Base-by-base conservation (phyloP, 2,888 invertebrate genomes). In the Chrysopilus asiliformis region DNA sequence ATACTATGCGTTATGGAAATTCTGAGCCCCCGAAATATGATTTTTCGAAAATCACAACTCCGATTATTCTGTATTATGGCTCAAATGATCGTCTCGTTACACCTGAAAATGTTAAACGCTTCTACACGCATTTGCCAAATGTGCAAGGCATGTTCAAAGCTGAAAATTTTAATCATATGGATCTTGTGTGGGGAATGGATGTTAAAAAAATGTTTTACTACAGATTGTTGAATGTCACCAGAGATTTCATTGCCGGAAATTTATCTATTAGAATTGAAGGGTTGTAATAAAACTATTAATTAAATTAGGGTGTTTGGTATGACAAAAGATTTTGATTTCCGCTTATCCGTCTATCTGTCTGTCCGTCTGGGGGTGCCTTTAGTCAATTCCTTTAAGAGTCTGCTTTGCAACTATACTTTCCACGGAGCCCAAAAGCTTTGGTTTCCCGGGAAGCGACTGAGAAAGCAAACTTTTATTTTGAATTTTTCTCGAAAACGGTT, bases 101-200 rank as follows among this genome's bases (percentile, higher is more conserved):
- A 9, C 22, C 22, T 9, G 22, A 9, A 9, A 9, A 22, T 22
- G 13, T 26, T 13, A 13, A 26, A 26, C n/a, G 4, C 5, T 8
- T 26, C 4, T 26, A 6, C 22, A 22, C 7, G 22, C 22, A 26
- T 12, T 8, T 26, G 4, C 5, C 5, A 4, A 26, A 26, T 8
- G 12, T 13, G 26, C 13, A 12, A 5, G 26, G 26, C 4, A 26
- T n/a, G n/a, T n/a, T n/a, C n/a, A n/a, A n/a, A n/a, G 49, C 61
- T 3, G 41, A 50, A 28, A n/a, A n/a, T n/a, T 68, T 64, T 42
- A 73, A 68, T 46, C 77, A 78, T 49, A 47, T 76, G 39, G 76
- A 77, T 51, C 76, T 73, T 50, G 51, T 73, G 44, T 72, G 70
- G 67, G 75, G 68, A 9, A 68, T 65, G 10, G 64, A 73, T 45